phyloP scores from a whole-genome alignment of 2,888 invertebrate genomes.

The Rhabditoides inermis region DNA sequence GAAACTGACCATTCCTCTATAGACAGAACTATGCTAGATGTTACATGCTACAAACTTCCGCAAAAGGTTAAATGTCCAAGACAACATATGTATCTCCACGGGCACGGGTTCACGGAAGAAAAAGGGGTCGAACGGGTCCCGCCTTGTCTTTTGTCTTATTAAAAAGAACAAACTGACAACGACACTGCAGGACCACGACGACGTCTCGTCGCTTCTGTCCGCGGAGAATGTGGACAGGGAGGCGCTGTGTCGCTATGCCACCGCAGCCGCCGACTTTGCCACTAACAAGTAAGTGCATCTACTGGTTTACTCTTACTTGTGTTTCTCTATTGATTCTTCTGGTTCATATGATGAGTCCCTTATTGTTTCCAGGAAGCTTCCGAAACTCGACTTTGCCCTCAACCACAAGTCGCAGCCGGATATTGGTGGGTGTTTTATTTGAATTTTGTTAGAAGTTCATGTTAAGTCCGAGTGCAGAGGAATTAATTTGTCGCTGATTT shows the following conservation, averaged over 20 bases:
- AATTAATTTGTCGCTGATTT: no score
- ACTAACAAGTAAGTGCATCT: slow-evolving; percentile 58
- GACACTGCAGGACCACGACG: slow-evolving; percentile 69
- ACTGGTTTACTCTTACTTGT: background rate
- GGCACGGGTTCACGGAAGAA: no score
- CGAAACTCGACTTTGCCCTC: slow-evolving; percentile 74
- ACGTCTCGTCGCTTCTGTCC: slow-evolving; percentile 77
- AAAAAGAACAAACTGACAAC: background rate
- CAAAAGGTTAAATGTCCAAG: background rate
- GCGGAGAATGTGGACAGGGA: slow-evolving; percentile 83
- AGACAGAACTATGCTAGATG: no score
- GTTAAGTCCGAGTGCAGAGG: no score
- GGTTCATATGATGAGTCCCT: slow-evolving; percentile 68
- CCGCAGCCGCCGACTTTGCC: slow-evolving; percentile 87
- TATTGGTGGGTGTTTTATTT: no score
- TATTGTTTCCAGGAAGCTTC: no score
- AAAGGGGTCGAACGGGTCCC: no score
- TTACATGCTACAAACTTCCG: background rate
- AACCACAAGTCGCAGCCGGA: slow-evolving; percentile 84
- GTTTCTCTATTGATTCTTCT: background rate
- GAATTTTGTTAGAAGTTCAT: no score
- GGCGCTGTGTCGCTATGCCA: slow-evolving; percentile 77
- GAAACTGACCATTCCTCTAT: no score
- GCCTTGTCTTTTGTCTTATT: no score
- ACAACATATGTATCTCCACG: no score